A percentile compares a stretch with the other conserved stretches of the same genome.
phyloP scores from a whole-genome alignment of 1,140 invertebrate genomes.

The Chelonus insularis region DNA sequence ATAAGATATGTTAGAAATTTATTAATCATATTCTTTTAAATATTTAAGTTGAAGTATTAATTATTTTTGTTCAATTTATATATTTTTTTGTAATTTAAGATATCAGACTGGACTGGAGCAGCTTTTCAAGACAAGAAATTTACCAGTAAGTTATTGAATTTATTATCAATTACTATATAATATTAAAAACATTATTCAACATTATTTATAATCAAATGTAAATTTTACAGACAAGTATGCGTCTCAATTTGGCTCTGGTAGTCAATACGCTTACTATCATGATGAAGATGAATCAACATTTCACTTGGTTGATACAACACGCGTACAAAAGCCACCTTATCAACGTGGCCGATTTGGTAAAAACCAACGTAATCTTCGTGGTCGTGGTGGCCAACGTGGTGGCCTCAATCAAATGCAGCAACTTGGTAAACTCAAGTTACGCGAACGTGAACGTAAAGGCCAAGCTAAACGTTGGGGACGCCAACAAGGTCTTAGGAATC shows the following conservation, averaged over 20 bases:
- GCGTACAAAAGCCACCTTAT: constrained; percentile 87
- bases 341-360: constrained; percentile 82
- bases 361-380: constrained; percentile 79
- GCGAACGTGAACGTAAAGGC: constrained; percentile 68
- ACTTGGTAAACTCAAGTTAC: constrained; percentile 63
- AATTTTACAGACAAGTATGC: constrained; percentile 82
- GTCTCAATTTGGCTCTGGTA: constrained; percentile 92
- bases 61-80: background rate
- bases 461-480: constrained; percentile 82
- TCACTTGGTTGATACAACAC: constrained; percentile 93
- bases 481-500: constrained; percentile 75
- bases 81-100: constrained; percentile 60
- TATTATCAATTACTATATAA: background rate
- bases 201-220: background rate
- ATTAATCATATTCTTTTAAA: no score
- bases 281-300: constrained; percentile 99
- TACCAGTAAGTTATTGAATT: constrained; percentile 72
- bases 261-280: constrained; percentile 96
- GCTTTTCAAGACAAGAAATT: constrained; percentile 94
- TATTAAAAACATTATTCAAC: background rate
- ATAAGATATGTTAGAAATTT: no score
- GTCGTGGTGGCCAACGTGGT: constrained; percentile 73
- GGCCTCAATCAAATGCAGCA: constrained; percentile 70
- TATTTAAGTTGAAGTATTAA: no score
- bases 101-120: constrained; percentile 97